A percentile compares a stretch with the other conserved stretches of the same genome.
Evolutionary conservation across 2,113 vertebrate genomes (phyloP).

Genomic region (Gopherus flavomarginatus): DNA sequence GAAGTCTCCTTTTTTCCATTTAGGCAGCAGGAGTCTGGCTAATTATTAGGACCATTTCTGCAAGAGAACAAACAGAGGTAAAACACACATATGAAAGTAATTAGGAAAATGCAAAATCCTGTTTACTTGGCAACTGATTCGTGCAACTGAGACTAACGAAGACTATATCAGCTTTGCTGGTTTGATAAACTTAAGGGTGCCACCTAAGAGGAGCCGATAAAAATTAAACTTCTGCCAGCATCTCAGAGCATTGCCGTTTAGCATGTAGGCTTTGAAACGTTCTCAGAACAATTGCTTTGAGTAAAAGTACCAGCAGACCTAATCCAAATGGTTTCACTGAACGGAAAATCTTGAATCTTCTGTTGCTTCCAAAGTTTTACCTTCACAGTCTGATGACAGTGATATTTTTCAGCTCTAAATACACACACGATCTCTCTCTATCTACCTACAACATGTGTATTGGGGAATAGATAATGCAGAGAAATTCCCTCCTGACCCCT

Average conservation of each 20-base stretch:
- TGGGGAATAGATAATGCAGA: neutral
- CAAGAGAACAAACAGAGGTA: constrained; percentile 76
- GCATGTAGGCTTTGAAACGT: neutral
- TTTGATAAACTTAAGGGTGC: constrained; percentile 72
- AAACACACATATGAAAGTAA: constrained; percentile 85
- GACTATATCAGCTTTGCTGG: constrained; percentile 70
- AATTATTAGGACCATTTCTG: constrained; percentile 80
- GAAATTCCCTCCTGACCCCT: neutral
- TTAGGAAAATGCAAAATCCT: constrained; percentile 78
- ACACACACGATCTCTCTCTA: neutral
- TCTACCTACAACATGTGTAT: neutral
- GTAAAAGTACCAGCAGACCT: constrained; percentile 30
- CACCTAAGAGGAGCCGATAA: constrained; percentile 60
- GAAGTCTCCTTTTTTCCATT: constrained; percentile 41
- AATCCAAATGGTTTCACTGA: neutral
- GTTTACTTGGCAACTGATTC: constrained; percentile 76
- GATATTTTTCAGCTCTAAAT: neutral
- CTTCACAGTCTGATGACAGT: rapidly evolving
- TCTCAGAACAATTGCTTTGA: neutral
- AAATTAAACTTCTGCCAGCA: constrained; percentile 66
- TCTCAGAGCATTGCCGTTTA: constrained; percentile 3
- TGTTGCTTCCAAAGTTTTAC: neutral
- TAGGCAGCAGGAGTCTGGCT: constrained; percentile 74
- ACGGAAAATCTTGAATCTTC: constrained; percentile 18
- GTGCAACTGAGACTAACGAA: constrained; percentile 74